Evolutionary conservation across 1,140 invertebrate genomes (phyloP), one percentile per base, ranked within the genome.

Genomic region (Drosophila bocqueti): DNA sequence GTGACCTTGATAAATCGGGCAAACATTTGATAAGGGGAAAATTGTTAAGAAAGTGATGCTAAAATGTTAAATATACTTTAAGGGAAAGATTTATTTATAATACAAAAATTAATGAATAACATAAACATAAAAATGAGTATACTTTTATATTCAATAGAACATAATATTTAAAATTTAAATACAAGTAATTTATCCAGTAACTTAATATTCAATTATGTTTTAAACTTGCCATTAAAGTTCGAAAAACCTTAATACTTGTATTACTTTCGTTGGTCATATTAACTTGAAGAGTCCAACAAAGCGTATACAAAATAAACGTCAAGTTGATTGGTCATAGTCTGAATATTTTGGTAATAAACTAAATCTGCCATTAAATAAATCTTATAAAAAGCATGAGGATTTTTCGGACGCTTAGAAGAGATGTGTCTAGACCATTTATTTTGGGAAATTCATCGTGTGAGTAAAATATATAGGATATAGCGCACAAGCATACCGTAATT

Each of bases 341-440:
- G 38, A 50, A 68, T 36, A 71, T 40, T 40, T 46, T 46, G 63
- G 64, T 31, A 68, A 68, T 71, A 55, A 67, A 71, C 50, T 71
- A 71, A 71, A 54, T 68, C 49, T 34, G 36, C 63, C 64, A 71
- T 71, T 55, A 67, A 71, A 68, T 68, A 71, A 68, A 71, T 68
- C 63, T 71, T 21, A 24, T 67, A 11, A 38, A 49, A 26, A 40
- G 45, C 61, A 38, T 67, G 67, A 42, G 10, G 49, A 68, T 68
- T 68, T 47, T 26, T 55, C 36, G 38, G 38, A 46, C 49, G 63
- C 58, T 63, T 63, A 18, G 21, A 55, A 38, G 16, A 68, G 54
- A 26, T 57, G 54, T 71, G 67, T 71, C 67, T 71, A 71, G 67
- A 71, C 67, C 18, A 55, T 71, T 68, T 71, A 71, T 71, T 71